A percentile compares a stretch with the other conserved stretches of the same genome.
These are phyloP conservation scores for Rhopilema esculentum DNA, from an alignment of 30 jellyfish, hydroid and myxozoan genomes.

Conservation along the genomic window DNA sequence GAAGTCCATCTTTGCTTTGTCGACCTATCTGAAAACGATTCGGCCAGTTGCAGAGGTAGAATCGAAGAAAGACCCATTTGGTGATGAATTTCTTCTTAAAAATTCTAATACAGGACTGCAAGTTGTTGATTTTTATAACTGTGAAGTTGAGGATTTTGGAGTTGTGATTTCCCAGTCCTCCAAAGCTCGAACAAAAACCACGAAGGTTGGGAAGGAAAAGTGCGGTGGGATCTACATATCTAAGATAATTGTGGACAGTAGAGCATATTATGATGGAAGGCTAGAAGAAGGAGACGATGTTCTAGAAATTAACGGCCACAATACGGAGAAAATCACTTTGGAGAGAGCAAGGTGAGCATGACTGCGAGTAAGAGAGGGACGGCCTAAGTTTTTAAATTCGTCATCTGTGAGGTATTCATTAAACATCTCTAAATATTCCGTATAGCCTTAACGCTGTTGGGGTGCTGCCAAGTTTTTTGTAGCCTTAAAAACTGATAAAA, in stretches of 20 bases:
- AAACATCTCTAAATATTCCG: too few species aligned
- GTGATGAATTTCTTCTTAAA: conserved; percentile 44
- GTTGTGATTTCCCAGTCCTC: conserved; percentile 69
- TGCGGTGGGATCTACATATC: conserved; percentile 64
- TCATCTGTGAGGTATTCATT: too few species aligned
- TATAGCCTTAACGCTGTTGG: too few species aligned
- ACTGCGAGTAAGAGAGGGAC: too few species aligned
- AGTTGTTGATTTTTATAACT: conserved; percentile 72
- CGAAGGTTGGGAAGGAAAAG: conserved; percentile 69
- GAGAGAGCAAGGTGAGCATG: conserved; percentile 78
- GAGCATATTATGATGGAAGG: conserved; percentile 89
- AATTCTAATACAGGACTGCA: conserved; percentile 21
- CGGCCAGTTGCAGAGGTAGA: conserved; percentile 66
- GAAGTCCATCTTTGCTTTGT: conserved; percentile 70
- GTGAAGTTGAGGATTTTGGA: conserved; percentile 78
- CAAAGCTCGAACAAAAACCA: conserved; percentile 40
- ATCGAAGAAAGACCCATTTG: conserved; percentile 17
- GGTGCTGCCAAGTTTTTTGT: too few species aligned
- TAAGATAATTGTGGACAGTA: conserved; percentile 65
- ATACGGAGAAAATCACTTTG: conserved; percentile 71
- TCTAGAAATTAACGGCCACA: conserved; percentile 79
- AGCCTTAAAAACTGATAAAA: too few species aligned
- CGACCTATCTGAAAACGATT: conserved; percentile 73
- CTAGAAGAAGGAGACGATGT: conserved; percentile 71
- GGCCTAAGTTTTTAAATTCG: neutral